Conservation (phyloP, 2,797 vertebrate species). For the Pangasius djambal region DNA sequence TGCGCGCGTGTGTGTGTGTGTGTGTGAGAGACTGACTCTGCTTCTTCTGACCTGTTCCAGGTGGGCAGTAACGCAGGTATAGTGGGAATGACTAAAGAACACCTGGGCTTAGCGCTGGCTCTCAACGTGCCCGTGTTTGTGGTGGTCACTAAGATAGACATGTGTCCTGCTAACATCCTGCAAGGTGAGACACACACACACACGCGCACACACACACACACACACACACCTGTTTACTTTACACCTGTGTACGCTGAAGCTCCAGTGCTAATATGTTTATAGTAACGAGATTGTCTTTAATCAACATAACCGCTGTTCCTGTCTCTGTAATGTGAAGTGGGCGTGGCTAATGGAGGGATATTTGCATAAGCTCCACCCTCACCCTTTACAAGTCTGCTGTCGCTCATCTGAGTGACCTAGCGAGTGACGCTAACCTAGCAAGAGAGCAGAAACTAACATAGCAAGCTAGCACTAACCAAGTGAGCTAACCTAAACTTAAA, state of each 20-base stretch:
- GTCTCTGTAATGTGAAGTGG: neutral
- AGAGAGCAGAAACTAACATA: no score
- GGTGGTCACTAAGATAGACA: constrained; percentile 98
- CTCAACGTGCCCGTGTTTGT: constrained; percentile 97
- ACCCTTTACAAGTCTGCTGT: neutral
- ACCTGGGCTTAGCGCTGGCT: constrained; percentile 91
- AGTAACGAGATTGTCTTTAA: neutral
- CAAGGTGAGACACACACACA: constrained; percentile 80
- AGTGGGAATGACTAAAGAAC: constrained; percentile 98
- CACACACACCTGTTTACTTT: neutral
- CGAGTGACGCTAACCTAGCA: no score
- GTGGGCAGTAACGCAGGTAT: constrained; percentile 98
- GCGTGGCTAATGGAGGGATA: neutral
- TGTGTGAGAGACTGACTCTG: neutral
- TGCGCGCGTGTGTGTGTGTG: neutral
- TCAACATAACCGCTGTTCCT: neutral
- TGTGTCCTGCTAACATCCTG: constrained; percentile 96
- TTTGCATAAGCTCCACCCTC: neutral
- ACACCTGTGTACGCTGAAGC: neutral
- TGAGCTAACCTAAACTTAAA: no score
- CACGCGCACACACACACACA: neutral
- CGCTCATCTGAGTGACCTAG: neutral
- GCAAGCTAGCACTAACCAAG: neutral
- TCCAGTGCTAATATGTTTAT: neutral
- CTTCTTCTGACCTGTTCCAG: constrained; percentile 64